Evolutionary conservation across 2,797 vertebrate genomes (phyloP), one percentile per base, ranked within the genome.

Genomic region (Fistularia commersonii): DNA sequence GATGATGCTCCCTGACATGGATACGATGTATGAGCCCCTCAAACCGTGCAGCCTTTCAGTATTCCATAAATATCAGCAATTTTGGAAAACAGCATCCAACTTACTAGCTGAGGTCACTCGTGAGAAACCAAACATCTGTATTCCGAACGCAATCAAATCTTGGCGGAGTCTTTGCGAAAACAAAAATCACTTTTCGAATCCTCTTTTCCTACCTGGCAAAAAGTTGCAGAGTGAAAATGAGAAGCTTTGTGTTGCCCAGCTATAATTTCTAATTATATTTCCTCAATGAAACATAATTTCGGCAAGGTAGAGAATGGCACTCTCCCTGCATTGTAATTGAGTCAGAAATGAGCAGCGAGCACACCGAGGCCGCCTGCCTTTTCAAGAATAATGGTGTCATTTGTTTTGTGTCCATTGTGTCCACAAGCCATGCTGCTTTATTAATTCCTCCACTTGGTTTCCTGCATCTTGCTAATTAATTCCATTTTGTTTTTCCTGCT

Each of bases 371-470:
- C 72, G 80, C 46, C 79, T 79, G 77, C 80, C 88, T 87, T 87
- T 86, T 82, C 66, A 82, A 69, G 74, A 80, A 70, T 90, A 92
- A 90, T 90, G 58, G 64, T 49, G 63, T 88, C 81, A 87, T 91
- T 92, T 91, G 76, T 90, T 91, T 82, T 82, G 81, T 85, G 74
- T 86, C 87, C 82, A 90, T 91, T 92, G 92, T n/a, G n/a, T n/a
- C n/a, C n/a, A 90, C 87, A 74, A 77, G 69, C 45, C 92, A 90
- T 72, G 67, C 81, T 57, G 52, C 80, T 89, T 93, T 94, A 89
- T 93, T 92, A 93, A 92, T 95, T 93, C 87, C 78, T 87, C 68
- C 88, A 79, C 85, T 92, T 90, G 80, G 57, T 91, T 93, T 93
- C 87, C 89, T 90, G 79, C 74, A 82, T 89, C 83, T 77, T 64